Evolutionary conservation across 2,888 invertebrate genomes (phyloP).

Genomic region (Ommatoiulus sabulosus): DNA sequence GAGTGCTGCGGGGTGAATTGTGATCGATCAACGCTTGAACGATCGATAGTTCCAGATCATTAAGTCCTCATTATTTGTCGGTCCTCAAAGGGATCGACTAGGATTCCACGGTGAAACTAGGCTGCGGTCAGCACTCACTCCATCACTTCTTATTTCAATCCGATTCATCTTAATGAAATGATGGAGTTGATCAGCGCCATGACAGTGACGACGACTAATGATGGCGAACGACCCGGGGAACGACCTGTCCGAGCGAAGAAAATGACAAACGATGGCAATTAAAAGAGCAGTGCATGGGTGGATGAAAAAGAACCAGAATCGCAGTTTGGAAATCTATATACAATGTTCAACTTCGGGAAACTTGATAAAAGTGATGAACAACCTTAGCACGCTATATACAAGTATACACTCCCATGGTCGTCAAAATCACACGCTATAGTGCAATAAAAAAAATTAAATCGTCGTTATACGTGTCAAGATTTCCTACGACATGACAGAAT

Average conservation of each 20-base stretch:
- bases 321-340: not conserved
- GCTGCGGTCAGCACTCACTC: constrained; percentile 36
- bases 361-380: not conserved
- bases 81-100: constrained; percentile 8
- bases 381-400: not conserved
- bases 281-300: not conserved
- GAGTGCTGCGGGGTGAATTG: not conserved
- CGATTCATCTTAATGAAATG: constrained; percentile 38
- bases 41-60: constrained; percentile 40
- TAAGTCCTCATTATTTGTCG: constrained; percentile 32
- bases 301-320: not conserved
- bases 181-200: constrained; percentile 17
- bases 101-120: constrained; percentile 27
- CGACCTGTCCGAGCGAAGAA: not conserved
- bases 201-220: constrained; percentile 43
- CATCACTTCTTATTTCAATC: constrained; percentile 36
- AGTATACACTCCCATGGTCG: too few species aligned
- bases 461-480: too few species aligned
- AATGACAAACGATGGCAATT: constrained; percentile 43
- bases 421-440: too few species aligned
- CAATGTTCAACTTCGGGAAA: not conserved
- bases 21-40: not conserved
- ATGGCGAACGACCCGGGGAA: constrained; percentile 22
- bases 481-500: too few species aligned
- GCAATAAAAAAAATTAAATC: too few species aligned